Conservation (phyloP, 2,888 invertebrate genomes). For the Bugulina stolonifera region DNA sequence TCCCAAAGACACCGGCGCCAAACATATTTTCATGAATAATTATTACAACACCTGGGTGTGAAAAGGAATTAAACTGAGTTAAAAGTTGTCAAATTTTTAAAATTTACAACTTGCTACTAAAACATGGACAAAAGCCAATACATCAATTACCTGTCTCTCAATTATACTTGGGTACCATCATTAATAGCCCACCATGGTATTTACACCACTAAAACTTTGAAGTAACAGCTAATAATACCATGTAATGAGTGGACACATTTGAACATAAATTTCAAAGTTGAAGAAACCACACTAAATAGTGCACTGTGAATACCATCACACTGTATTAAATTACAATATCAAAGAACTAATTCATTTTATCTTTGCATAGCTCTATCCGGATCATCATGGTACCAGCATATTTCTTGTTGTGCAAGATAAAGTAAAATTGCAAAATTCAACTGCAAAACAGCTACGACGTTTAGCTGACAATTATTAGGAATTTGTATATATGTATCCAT, state of each 20-base stretch:
- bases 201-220: neutral
- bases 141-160: neutral
- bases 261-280: neutral
- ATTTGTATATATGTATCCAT: too few relatives aligned
- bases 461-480: too few relatives aligned
- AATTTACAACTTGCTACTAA: neutral
- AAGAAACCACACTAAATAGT: neutral
- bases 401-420: neutral
- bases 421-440: neutral
- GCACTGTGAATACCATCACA: neutral
- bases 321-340: neutral
- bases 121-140: neutral
- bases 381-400: neutral
- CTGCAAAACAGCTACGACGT: too few relatives aligned
- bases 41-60: neutral
- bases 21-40: neutral
- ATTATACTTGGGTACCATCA: neutral
- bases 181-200: neutral
- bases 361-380: neutral
- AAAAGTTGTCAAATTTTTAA: neutral
- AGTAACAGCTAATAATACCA: too few relatives aligned
- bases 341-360: neutral
- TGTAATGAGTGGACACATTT: neutral
- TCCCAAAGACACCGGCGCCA: neutral
- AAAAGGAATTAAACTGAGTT: neutral